These are phyloP conservation scores for Mythimna vitellina DNA, from an alignment of 2,888 invertebrate species.

Conservation along the genomic window DNA sequence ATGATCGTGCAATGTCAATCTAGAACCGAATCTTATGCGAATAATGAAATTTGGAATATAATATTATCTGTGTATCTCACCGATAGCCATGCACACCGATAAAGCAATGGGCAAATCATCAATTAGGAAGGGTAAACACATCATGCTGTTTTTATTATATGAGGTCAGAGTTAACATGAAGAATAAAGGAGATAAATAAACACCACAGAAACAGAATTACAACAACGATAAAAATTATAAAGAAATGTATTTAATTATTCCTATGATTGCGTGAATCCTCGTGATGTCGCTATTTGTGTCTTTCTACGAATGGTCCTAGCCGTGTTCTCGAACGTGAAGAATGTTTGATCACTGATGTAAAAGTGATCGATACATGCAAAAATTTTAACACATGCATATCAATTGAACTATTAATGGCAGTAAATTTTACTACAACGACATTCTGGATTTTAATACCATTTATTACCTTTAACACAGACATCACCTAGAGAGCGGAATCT, in stretches of 20 bases:
- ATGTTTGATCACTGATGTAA: slow-evolving; percentile 66
- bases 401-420: slow-evolving; percentile 68
- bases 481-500: slow-evolving; percentile 76
- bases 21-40: slow-evolving; percentile 74
- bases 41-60: slow-evolving; percentile 78
- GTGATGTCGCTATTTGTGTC: slow-evolving; percentile 71
- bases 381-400: slow-evolving; percentile 76
- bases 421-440: slow-evolving; percentile 72
- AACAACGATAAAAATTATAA: slow-evolving; percentile 72
- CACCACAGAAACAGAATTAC: slow-evolving; percentile 75
- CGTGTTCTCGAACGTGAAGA: slow-evolving; percentile 68
- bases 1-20: slow-evolving; percentile 82
- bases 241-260: slow-evolving; percentile 62
- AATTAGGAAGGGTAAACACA: slow-evolving; percentile 71
- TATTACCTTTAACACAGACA: slow-evolving; percentile 76
- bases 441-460: slow-evolving; percentile 60
- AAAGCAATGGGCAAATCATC: slow-evolving; percentile 78
- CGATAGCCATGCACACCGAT: slow-evolving; percentile 88
- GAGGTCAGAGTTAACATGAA: slow-evolving; percentile 81
- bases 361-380: slow-evolving; percentile 78
- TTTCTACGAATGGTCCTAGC: slow-evolving; percentile 67
- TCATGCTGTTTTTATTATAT: slow-evolving; percentile 86
- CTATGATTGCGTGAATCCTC: slow-evolving; percentile 69
- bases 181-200: slow-evolving; percentile 75
- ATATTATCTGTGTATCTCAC: slow-evolving; percentile 73